A percentile compares a stretch with the other conserved stretches of the same genome.
phyloP scores from a whole-genome alignment of 2,113 vertebrate genomes.

The Otolemur garnettii region DNA sequence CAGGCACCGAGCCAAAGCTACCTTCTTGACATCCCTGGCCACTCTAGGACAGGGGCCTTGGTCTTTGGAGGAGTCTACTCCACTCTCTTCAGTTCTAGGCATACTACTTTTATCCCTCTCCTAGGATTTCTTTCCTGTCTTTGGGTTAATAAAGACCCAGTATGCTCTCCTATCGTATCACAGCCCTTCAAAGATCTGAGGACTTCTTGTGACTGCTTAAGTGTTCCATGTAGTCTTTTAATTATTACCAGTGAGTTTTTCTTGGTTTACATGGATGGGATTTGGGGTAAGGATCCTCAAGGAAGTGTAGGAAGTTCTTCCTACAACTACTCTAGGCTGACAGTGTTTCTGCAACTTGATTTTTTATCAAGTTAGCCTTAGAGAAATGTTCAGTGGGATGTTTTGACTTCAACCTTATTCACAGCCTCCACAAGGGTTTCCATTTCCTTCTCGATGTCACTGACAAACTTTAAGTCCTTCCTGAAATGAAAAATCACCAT shows the following conservation, averaged over 20 bases:
- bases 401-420: conserved; percentile 92
- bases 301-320: conserved; percentile 15
- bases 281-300: background rate
- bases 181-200: background rate
- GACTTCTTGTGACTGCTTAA: background rate
- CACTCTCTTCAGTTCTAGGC: background rate
- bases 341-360: conserved; percentile 13
- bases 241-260: background rate
- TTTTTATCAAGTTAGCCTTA: conserved; percentile 48
- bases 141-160: background rate
- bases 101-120: background rate
- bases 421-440: conserved; percentile 94
- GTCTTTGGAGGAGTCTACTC: background rate
- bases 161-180: background rate
- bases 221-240: background rate
- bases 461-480: conserved; percentile 97
- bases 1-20: background rate
- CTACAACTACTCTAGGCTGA: conserved; percentile 31
- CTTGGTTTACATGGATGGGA: background rate
- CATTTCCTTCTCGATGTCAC: conserved; percentile 96
- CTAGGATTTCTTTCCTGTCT: background rate
- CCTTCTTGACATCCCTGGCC: background rate
- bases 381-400: conserved; percentile 49
- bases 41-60: background rate
- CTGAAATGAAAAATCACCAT: conserved; percentile 87